These are phyloP conservation scores for Sphaeridia pumilis DNA, from an alignment of 2,888 invertebrate genomes.

Conservation along the genomic window DNA sequence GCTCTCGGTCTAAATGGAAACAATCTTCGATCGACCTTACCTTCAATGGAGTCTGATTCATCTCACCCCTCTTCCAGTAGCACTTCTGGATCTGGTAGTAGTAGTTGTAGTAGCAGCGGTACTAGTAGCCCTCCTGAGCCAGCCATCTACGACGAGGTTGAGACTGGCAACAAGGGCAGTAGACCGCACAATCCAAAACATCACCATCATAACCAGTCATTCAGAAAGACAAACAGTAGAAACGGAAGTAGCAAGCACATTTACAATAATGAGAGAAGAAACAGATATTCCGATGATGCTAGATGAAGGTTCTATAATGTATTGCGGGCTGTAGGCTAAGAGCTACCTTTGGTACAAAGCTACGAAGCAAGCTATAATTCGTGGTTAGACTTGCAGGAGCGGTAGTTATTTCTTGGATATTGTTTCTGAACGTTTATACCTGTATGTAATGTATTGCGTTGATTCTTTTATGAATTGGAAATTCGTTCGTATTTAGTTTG, in stretches of 20 bases:
- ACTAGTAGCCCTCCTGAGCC: constrained; percentile 17
- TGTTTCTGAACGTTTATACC: constrained; percentile 13
- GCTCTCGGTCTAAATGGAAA: constrained; percentile 7
- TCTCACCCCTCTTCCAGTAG: constrained; percentile 11
- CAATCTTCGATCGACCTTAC: constrained; percentile 9
- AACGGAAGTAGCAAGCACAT: background rate
- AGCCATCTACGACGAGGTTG: constrained; percentile 11
- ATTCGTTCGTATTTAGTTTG: constrained; percentile 10
- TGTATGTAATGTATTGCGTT: too few relatives aligned
- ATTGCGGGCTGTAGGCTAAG: background rate
- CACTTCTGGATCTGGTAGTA: constrained; percentile 13
- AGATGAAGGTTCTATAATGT: too few relatives aligned
- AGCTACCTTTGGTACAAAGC: constrained; percentile 10
- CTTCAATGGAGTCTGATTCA: constrained; percentile 14
- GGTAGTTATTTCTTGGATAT: constrained; percentile 3
- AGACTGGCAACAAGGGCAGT: background rate
- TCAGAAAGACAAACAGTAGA: background rate
- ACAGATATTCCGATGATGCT: too few relatives aligned
- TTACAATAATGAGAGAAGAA: background rate
- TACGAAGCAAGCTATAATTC: constrained; percentile 5
- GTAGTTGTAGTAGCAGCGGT: constrained; percentile 17
- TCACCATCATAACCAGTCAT: constrained; percentile 5
- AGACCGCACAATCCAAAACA: background rate
- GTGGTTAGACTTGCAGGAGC: background rate
- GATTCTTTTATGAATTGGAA: constrained; percentile 12